phyloP scores from a whole-genome alignment of 2,113 vertebrate species.

The Seriola rivoliana region DNA sequence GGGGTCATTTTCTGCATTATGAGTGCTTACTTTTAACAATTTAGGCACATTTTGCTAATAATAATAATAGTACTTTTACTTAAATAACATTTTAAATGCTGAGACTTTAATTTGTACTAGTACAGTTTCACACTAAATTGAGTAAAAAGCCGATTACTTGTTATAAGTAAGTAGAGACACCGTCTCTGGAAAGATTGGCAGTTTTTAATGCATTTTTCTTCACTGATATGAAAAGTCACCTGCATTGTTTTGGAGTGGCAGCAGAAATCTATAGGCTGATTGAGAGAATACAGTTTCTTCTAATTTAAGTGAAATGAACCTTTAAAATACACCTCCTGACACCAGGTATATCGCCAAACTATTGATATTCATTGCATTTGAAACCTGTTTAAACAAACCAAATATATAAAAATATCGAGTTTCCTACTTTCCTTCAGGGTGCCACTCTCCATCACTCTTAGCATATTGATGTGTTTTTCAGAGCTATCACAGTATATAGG shows the following conservation, averaged over 20 bases:
- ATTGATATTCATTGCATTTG: slow-evolving; percentile 48
- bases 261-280: background rate
- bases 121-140: too few relatives aligned
- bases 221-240: background rate
- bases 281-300: too few relatives aligned
- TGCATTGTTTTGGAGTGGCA: background rate
- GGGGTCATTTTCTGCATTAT: too few relatives aligned
- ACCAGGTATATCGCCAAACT: slow-evolving; percentile 5
- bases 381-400: slow-evolving; percentile 29
- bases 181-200: background rate
- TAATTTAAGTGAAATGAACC: background rate
- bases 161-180: too few relatives aligned
- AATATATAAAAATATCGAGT: slow-evolving; percentile 20
- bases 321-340: slow-evolving; percentile 19
- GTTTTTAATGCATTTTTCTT: background rate
- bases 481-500: slow-evolving; percentile 3
- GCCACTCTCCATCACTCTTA: slow-evolving; percentile 55
- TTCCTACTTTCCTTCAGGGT: slow-evolving; percentile 44
- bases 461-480: slow-evolving; percentile 24
- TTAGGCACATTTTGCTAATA: too few relatives aligned
- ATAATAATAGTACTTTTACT: too few relatives aligned
- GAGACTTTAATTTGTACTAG: too few relatives aligned
- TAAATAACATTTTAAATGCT: too few relatives aligned
- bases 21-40: too few relatives aligned
- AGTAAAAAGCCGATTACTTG: too few relatives aligned